Evolutionary conservation across 2,113 vertebrate species (phyloP).

Genomic region (Cyphomyrus discorhynchus): DNA sequence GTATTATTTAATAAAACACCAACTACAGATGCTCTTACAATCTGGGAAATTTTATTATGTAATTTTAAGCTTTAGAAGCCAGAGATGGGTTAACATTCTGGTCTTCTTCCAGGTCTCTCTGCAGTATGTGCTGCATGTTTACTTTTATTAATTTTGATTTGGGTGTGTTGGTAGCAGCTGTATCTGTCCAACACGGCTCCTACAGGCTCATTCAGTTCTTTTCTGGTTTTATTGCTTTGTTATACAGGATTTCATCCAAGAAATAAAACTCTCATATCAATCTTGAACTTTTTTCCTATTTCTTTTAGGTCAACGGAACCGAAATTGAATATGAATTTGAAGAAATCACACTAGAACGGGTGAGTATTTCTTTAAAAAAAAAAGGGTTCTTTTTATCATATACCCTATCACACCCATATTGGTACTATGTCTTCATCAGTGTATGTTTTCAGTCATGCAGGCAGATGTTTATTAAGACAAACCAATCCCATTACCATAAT

Average conservation of each 20-base stretch:
- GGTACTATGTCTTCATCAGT: not conserved
- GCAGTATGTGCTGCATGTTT: not conserved
- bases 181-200: not conserved
- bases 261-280: not conserved
- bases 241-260: not conserved
- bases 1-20: not conserved
- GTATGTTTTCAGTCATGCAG: not conserved
- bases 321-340: slow-evolving; percentile 99
- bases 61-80: not conserved
- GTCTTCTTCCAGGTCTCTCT: not conserved
- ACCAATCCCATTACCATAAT: not conserved
- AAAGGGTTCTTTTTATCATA: not conserved
- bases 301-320: slow-evolving; percentile 84
- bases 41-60: not conserved
- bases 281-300: slow-evolving; percentile 11
- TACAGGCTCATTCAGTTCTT: not conserved
- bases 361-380: slow-evolving; percentile 55
- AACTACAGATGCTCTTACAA: not conserved
- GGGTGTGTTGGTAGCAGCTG: not conserved
- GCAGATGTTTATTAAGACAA: not conserved
- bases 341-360: slow-evolving; percentile 94
- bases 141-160: not conserved
- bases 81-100: not conserved
- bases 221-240: not conserved
- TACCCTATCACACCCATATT: not conserved